Base-by-base conservation (phyloP, 2,888 invertebrate genomes). In the Mantis religiosa region DNA sequence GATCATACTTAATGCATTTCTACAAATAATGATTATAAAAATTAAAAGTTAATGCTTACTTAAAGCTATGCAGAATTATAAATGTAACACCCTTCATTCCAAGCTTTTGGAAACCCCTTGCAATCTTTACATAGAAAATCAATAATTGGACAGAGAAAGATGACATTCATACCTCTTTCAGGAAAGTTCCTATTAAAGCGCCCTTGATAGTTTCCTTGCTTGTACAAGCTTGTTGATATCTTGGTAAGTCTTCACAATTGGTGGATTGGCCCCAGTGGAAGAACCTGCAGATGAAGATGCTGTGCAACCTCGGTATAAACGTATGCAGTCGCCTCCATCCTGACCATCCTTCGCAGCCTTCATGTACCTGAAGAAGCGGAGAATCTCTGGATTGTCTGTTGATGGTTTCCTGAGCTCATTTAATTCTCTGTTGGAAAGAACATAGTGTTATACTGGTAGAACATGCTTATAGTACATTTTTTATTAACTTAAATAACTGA, bases 301-400 rank as follows among this genome's bases (percentile, higher is more conserved):
- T 20, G 82, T 30, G 92, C 97, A 98, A 3, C 95, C 95, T 91
- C 94, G 94, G 92, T 97, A 96, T 0, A 94, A 94, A n/a, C 95
- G 93, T 91, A 95, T 94, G 92, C 98, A 98, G 92, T 96, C 96
- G 20, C 95, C 93, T 28, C 97, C 97, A 92, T 97, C 97, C 92
- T 98, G 98, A 0, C 97, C 98, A 90, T 97, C 96, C 92, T 97
- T 96, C 20, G 98, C 98, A 0, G 98, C 97, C 91, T 97, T 96
- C 97, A 98, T 98, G 93, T 98, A 98, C 89, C 96, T 96, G 95
- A 98, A 98, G 94, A 98, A 98, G 88, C 98, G 94, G 83, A 98
- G 93, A 90, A 98, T 97, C 91, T 98, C 97, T 0, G 97, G 96
- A 93, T 98, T 98, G 92, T 98, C 97, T 0, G 96, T 96, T 0